Evolutionary conservation across 2,113 vertebrate genomes (phyloP).

Genomic region (Rhadina sibilatrix): DNA sequence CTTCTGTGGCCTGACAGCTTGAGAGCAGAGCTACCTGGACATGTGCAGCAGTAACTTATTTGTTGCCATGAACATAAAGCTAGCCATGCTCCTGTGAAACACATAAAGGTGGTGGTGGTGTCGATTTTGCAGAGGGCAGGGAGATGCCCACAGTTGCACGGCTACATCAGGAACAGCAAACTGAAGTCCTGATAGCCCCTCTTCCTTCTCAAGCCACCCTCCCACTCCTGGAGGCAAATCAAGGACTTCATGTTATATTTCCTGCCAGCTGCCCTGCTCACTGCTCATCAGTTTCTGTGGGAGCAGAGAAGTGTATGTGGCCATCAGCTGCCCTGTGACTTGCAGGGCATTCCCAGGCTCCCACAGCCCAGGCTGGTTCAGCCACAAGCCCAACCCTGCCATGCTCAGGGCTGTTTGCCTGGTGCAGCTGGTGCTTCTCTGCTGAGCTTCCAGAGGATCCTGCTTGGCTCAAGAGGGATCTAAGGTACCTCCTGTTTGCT

Average conservation of each 20-base stretch:
- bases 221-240: background rate
- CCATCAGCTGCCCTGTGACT: background rate
- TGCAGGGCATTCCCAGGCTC: background rate
- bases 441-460: background rate
- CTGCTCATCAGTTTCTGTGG: background rate
- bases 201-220: background rate
- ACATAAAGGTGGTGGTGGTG: background rate
- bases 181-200: fast-evolving
- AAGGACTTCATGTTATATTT: background rate
- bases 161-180: background rate
- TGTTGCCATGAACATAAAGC: background rate
- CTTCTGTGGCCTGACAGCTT: background rate
- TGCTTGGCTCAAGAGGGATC: background rate
- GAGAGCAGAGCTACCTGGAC: background rate
- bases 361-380: background rate
- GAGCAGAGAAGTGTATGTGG: background rate
- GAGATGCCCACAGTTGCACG: background rate
- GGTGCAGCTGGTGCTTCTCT: background rate
- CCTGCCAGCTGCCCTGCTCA: background rate
- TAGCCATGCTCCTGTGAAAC: background rate
- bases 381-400: background rate
- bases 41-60: background rate
- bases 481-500: fast-evolving
- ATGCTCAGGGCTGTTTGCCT: background rate
- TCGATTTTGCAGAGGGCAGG: background rate